These are phyloP conservation scores for Sturmia bella DNA, from an alignment of 2,888 invertebrate species.

Conservation along the genomic window DNA sequence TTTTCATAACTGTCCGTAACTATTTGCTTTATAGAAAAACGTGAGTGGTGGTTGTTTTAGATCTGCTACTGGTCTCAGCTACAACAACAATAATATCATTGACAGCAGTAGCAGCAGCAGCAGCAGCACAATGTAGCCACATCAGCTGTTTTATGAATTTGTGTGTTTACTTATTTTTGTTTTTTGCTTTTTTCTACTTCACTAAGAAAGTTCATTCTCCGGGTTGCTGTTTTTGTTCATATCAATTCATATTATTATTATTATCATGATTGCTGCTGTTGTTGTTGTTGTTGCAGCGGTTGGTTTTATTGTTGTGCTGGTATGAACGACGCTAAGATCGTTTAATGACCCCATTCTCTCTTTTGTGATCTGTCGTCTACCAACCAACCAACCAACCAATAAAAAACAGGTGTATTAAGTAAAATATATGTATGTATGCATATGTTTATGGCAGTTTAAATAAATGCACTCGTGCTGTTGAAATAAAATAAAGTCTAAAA, in stretches of 20 bases:
- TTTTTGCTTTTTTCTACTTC: conserved; percentile 42
- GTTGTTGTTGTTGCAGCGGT: conserved; percentile 51
- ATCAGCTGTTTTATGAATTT: conserved; percentile 62
- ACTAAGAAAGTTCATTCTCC: conserved; percentile 65
- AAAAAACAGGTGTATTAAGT: conserved; percentile 65
- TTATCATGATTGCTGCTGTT: no score
- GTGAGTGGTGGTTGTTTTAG: conserved; percentile 43
- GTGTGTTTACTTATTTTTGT: background rate
- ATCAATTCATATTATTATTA: background rate
- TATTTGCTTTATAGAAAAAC: no score
- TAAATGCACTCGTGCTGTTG: conserved; percentile 44
- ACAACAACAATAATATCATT: conserved; percentile 39
- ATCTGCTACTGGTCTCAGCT: conserved; percentile 22
- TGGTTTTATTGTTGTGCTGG: conserved; percentile 52
- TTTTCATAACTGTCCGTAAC: no score
- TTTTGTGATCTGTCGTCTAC: conserved; percentile 64
- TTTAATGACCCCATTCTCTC: conserved; percentile 69
- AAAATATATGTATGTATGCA: background rate
- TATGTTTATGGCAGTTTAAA: conserved; percentile 4
- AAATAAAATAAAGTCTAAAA: conserved; percentile 45
- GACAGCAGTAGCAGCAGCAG: conserved; percentile 46
- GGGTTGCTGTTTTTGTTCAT: conserved; percentile 43
- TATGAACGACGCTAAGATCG: conserved; percentile 68
- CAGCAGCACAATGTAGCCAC: conserved; percentile 55
- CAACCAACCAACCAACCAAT: conserved; percentile 14